Evolutionary conservation across 2,113 vertebrate genomes (phyloP).

Genomic region (Dasypus novemcinctus): DNA sequence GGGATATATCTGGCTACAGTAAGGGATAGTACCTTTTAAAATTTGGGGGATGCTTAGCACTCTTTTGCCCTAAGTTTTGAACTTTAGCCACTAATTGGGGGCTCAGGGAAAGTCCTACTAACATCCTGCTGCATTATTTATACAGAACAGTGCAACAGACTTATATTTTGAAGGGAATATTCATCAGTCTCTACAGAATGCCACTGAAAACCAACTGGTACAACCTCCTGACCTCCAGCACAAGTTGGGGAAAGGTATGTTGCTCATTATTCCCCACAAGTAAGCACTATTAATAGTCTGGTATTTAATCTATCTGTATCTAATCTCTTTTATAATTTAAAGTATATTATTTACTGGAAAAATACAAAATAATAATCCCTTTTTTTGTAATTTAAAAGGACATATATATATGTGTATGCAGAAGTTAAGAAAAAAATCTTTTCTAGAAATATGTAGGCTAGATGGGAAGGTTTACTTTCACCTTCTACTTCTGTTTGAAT

Average conservation of each 20-base stretch:
- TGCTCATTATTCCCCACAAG: background rate
- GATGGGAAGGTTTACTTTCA: conserved; percentile 28
- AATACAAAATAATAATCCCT: background rate
- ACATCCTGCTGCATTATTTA: conserved; percentile 52
- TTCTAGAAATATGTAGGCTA: background rate
- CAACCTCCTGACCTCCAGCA: conserved; percentile 82
- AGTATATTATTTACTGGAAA: background rate
- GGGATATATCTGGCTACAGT: background rate
- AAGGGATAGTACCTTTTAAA: background rate
- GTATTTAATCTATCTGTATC: background rate
- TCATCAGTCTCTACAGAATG: conserved; percentile 76
- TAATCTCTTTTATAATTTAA: background rate
- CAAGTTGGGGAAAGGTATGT: conserved; percentile 89
- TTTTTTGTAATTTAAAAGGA: background rate
- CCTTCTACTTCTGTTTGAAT: conserved; percentile 3
- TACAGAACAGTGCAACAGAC: conserved; percentile 82
- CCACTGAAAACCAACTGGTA: conserved; percentile 81
- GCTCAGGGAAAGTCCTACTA: background rate
- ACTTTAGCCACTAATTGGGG: background rate
- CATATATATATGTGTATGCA: background rate
- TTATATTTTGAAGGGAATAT: conserved; percentile 82
- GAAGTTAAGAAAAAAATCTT: background rate
- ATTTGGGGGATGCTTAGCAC: background rate
- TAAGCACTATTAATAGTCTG: background rate
- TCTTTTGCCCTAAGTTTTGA: background rate